Percentiles rank a stretch among this genome's conserved stretches.
These are phyloP conservation scores for Acanthiza pusilla DNA, from an alignment of 2,797 vertebrate species.

Conservation along the genomic window DNA sequence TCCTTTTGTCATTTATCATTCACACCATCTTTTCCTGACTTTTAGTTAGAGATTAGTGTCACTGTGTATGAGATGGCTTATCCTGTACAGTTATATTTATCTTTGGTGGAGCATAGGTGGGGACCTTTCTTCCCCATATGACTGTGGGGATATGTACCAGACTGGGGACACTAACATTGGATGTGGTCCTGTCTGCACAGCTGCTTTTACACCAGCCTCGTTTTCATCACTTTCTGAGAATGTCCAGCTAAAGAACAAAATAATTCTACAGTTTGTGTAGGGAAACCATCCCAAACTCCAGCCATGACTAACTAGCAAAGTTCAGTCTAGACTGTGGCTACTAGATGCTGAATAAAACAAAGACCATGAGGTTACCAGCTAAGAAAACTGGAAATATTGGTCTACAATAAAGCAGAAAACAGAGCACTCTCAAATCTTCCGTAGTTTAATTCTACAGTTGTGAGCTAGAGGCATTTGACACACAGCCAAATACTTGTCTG, in stretches of 20 bases:
- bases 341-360: conserved; percentile 22
- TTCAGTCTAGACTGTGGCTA: background rate
- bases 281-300: background rate
- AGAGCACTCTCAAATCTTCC: background rate
- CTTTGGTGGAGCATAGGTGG: background rate
- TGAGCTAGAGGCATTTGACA: conserved; percentile 1
- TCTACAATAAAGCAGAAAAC: background rate
- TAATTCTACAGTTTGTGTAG: background rate
- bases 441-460: background rate
- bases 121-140: background rate
- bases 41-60: background rate
- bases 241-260: background rate
- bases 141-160: background rate
- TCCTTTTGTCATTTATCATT: background rate
- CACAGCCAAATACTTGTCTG: conserved; percentile 8
- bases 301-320: background rate
- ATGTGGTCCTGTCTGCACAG: background rate
- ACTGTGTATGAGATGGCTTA: background rate
- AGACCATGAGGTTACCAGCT: background rate
- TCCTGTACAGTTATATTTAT: background rate
- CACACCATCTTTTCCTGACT: background rate
- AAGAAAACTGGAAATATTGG: background rate
- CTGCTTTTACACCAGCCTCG: background rate
- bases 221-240: background rate
- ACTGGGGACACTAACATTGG: background rate